Conservation (phyloP, 2,888 invertebrate genomes). For the Minunthozetes semirufus region DNA sequence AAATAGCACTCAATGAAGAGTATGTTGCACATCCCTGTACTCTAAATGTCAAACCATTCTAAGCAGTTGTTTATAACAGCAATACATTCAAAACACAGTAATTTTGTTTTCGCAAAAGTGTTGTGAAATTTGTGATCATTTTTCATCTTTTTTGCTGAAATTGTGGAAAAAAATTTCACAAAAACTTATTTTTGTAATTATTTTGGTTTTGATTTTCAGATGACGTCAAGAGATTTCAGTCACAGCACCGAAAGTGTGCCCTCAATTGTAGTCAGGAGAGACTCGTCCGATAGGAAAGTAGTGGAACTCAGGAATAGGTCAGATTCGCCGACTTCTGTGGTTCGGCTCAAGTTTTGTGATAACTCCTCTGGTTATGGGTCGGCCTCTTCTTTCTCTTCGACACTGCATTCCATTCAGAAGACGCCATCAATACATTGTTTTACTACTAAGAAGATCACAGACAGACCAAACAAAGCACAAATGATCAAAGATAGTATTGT, state of each 20-base stretch:
- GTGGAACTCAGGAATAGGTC: neutral
- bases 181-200: neutral
- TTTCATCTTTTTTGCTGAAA: neutral
- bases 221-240: conserved; percentile 2
- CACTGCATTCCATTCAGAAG: conserved; percentile 27
- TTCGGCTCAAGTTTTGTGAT: conserved; percentile 21
- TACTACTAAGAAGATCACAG: neutral
- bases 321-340: neutral
- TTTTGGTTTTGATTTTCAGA: neutral
- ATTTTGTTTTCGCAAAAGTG: too few species aligned
- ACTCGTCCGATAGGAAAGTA: neutral
- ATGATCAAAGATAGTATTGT: conserved; percentile 31
- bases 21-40: too few species aligned
- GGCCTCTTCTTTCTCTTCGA: conserved; percentile 27
- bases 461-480: conserved; percentile 15
- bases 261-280: neutral
- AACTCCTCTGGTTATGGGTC: conserved; percentile 32
- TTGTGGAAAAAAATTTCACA: neutral
- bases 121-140: neutral
- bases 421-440: conserved; percentile 22
- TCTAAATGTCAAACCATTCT: too few species aligned
- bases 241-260: neutral
- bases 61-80: too few species aligned
- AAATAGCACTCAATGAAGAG: too few species aligned
- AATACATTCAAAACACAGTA: too few species aligned